These are phyloP conservation scores for Macrotrachela quadricornifera DNA, from an alignment of 1,140 invertebrate genomes.

Conservation along the genomic window DNA sequence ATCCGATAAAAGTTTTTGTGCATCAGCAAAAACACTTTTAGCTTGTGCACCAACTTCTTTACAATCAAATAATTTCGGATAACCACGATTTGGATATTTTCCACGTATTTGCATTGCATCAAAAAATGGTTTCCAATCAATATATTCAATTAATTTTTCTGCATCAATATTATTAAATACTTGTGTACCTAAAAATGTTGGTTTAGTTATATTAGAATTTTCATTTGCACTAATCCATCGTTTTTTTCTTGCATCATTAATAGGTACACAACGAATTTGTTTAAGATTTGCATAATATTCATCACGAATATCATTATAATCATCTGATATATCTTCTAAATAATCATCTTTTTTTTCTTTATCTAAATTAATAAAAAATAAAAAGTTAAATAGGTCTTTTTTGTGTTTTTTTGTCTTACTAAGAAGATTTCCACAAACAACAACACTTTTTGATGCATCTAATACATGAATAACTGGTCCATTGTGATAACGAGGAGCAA, in stretches of 20 bases:
- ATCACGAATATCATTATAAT: conserved; percentile 38
- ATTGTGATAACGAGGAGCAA: conserved; percentile 35
- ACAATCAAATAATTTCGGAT: conserved; percentile 42
- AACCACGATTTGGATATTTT: conserved; percentile 41
- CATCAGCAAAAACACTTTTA: conserved; percentile 37
- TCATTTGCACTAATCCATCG: conserved; percentile 2
- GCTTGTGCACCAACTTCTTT: conserved; percentile 37
- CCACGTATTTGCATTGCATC: conserved; percentile 43
- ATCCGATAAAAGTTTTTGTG: conserved; percentile 33
- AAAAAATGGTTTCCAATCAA: conserved; percentile 46
- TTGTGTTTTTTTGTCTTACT: neutral
- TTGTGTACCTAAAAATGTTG: conserved; percentile 34
- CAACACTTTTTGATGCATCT: conserved; percentile 43
- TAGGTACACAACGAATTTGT: conserved; percentile 16
- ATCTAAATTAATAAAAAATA: conserved; percentile 13
- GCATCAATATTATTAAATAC: conserved; percentile 34
- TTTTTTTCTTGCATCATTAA: conserved; percentile 2
- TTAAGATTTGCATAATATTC: conserved; percentile 38
- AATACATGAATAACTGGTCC: conserved; percentile 38
- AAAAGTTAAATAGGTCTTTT: too few relatives aligned
- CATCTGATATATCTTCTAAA: conserved; percentile 36
- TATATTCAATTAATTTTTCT: conserved; percentile 31
- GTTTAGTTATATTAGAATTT: conserved; percentile 18
- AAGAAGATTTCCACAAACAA: conserved; percentile 22
- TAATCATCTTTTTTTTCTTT: conserved; percentile 29